A percentile compares a stretch with the other conserved stretches of the same genome.
Evolutionary conservation across 2,888 invertebrate genomes (phyloP).

Genomic region (Calliphora vomitoria): DNA sequence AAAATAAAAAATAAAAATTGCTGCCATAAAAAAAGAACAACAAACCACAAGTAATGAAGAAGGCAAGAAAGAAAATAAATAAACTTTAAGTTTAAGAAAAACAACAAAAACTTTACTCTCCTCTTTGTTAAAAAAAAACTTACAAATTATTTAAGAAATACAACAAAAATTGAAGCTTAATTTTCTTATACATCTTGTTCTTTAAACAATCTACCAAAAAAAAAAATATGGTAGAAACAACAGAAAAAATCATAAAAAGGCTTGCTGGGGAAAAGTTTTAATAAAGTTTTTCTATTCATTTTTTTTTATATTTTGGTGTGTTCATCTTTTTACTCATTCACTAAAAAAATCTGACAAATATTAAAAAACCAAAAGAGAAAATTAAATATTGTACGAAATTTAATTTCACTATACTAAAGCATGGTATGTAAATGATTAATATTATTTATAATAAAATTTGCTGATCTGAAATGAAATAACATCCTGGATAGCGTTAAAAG

Average conservation of each 20-base stretch:
- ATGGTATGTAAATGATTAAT: not conserved
- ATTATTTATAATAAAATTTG: too few species aligned
- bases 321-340: not conserved
- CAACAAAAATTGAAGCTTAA: slow-evolving; percentile 43
- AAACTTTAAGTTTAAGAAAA: slow-evolving; percentile 57
- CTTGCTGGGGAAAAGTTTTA: slow-evolving; percentile 79
- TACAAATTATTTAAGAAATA: slow-evolving; percentile 7
- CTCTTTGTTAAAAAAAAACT: slow-evolving; percentile 12
- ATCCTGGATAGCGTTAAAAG: too few species aligned
- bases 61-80: slow-evolving; percentile 21
- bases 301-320: not conserved
- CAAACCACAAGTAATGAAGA: slow-evolving; percentile 59
- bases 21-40: slow-evolving; percentile 55
- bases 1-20: slow-evolving; percentile 46
- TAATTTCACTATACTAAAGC: not conserved
- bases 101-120: slow-evolving; percentile 25
- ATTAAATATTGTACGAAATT: not conserved
- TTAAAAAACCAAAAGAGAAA: not conserved
- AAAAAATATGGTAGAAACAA: slow-evolving; percentile 30
- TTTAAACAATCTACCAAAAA: slow-evolving; percentile 24
- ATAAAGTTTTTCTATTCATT: slow-evolving; percentile 80
- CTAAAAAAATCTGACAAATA: slow-evolving; percentile 4
- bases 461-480: too few species aligned
- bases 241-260: slow-evolving; percentile 75
- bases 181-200: slow-evolving; percentile 6